These are phyloP conservation scores for Pogoniulus pusillus DNA, from an alignment of 2,797 vertebrate genomes.

Conservation along the genomic window DNA sequence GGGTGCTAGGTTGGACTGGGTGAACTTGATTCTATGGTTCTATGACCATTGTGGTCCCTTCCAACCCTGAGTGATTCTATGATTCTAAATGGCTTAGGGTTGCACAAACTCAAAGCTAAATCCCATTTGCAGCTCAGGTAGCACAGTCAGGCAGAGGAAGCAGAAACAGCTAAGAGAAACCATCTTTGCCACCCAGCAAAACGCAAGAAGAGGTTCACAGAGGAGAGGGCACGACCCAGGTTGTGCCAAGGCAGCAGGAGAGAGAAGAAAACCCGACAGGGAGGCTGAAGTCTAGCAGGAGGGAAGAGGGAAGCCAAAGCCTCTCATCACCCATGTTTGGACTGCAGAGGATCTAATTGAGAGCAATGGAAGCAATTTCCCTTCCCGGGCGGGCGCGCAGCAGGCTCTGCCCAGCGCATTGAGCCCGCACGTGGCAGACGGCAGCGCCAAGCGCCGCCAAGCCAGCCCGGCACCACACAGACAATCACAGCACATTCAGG, in stretches of 20 bases:
- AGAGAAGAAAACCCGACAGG: neutral
- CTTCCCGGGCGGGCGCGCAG: slow-evolving; percentile 29
- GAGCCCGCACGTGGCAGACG: slow-evolving; percentile 25
- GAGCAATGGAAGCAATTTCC: slow-evolving; percentile 32
- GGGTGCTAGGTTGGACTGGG: too few species aligned
- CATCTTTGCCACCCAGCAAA: slow-evolving; percentile 2
- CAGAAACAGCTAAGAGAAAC: neutral
- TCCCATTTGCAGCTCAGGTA: neutral
- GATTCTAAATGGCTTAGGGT: neutral
- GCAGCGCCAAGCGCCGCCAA: slow-evolving; percentile 19
- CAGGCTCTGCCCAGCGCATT: slow-evolving; percentile 1
- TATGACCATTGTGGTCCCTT: too few species aligned
- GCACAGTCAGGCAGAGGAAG: neutral
- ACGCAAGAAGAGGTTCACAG: neutral
- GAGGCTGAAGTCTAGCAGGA: slow-evolving; percentile 14
- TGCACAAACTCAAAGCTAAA: neutral
- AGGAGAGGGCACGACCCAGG: neutral
- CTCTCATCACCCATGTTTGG: slow-evolving; percentile 34
- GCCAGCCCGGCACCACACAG: slow-evolving; percentile 39
- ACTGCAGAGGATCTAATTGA: slow-evolving; percentile 45
- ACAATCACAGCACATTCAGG: slow-evolving; percentile 52
- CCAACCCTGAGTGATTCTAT: too few species aligned
- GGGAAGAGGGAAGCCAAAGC: slow-evolving; percentile 52
- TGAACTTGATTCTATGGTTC: too few species aligned
- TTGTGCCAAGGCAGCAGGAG: neutral